Conservation (phyloP, 2,113 vertebrate genomes). For the Pelvicachromis taeniatus region DNA sequence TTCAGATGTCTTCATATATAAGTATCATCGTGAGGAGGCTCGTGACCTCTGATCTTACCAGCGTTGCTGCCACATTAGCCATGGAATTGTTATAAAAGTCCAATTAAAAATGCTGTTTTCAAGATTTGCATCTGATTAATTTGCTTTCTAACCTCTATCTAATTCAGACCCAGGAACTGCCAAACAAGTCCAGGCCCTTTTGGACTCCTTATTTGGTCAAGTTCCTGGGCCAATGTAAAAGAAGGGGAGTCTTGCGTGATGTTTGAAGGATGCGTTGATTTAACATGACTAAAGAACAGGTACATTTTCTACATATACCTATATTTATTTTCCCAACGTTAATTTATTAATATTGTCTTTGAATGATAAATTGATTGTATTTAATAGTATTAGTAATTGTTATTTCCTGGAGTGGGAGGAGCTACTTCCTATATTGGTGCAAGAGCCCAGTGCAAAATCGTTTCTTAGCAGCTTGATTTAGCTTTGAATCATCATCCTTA, state of each 20-base stretch:
- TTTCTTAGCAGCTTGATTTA: neutral
- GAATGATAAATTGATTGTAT: neutral
- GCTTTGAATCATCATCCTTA: neutral
- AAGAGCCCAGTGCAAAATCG: neutral
- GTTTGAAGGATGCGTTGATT: neutral
- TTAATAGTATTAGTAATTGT: neutral
- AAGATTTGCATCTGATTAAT: neutral
- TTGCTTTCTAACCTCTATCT: neutral
- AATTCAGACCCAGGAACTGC: neutral
- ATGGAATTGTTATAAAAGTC: neutral
- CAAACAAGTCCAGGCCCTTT: neutral
- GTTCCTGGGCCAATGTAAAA: neutral
- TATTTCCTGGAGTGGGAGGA: neutral
- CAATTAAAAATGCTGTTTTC: neutral
- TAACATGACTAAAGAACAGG: neutral
- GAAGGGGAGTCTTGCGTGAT: neutral
- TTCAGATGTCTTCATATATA: neutral
- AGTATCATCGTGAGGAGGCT: neutral
- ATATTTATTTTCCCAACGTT: neutral
- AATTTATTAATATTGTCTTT: neutral
- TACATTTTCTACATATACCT: neutral
- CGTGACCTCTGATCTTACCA: neutral
- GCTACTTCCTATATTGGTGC: neutral
- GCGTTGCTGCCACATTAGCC: neutral
- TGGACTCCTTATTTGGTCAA: neutral